Conservation (phyloP, 2,797 vertebrate species). For the Anas flavirostris region DNA sequence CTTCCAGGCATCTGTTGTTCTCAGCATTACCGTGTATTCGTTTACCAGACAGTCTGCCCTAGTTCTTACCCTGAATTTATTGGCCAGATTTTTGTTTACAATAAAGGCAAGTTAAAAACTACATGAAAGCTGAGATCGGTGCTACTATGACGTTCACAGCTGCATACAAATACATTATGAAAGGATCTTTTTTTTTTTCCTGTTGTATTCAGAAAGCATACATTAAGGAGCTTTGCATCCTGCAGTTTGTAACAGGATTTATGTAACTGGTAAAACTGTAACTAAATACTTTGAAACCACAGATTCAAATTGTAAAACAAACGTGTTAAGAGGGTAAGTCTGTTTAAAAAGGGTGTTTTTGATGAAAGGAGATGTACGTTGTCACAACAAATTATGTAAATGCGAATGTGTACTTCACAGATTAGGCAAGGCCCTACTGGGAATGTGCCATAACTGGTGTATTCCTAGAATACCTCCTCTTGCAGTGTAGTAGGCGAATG, state of each 20-base stretch:
- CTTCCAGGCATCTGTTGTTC: constrained; percentile 68
- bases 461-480: not conserved
- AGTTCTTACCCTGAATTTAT: constrained; percentile 57
- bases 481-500: not conserved
- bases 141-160: not conserved
- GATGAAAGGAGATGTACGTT: not conserved
- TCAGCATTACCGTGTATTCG: not conserved
- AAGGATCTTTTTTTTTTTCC: constrained; percentile 20
- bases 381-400: constrained; percentile 1
- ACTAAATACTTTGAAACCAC: not conserved
- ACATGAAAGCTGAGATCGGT: constrained; percentile 10
- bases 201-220: not conserved
- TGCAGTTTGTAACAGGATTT: constrained; percentile 12
- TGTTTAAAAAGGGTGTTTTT: not conserved
- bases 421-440: not conserved
- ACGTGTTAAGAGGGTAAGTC: not conserved
- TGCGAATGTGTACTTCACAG: not conserved
- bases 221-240: constrained; percentile 31
- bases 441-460: not conserved
- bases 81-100: constrained; percentile 65
- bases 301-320: not conserved
- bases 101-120: constrained; percentile 44
- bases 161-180: constrained; percentile 9
- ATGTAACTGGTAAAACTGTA: not conserved
- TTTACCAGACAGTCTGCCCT: constrained; percentile 60